These are phyloP conservation scores for Muscicapa adusta DNA, from an alignment of 2,113 vertebrate species.

Conservation along the genomic window DNA sequence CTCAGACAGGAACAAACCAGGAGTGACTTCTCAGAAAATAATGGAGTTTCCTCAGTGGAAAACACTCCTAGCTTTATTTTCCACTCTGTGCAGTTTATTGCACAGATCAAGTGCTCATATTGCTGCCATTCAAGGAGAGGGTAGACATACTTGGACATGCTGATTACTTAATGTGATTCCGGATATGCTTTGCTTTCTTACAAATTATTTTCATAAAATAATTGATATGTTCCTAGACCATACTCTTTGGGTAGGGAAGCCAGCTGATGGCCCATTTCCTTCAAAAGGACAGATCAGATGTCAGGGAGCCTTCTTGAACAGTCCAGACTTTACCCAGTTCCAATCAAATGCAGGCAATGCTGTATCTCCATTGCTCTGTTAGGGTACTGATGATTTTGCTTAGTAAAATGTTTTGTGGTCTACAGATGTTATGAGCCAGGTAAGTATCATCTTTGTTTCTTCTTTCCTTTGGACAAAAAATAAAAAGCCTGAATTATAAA, in stretches of 20 bases:
- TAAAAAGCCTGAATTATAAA: background rate
- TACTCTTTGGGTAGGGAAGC: background rate
- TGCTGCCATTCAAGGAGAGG: background rate
- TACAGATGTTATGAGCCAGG: background rate
- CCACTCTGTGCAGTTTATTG: background rate
- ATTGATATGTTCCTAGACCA: background rate
- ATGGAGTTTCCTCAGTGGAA: background rate
- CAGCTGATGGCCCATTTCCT: background rate
- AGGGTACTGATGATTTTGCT: background rate
- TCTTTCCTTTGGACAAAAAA: background rate
- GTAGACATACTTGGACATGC: background rate
- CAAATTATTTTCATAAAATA: background rate
- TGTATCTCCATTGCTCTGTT: background rate
- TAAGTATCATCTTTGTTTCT: background rate
- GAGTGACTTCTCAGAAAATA: slow-evolving; percentile 15
- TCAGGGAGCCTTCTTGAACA: background rate
- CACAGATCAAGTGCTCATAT: background rate
- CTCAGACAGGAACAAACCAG: slow-evolving; percentile 1
- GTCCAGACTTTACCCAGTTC: background rate
- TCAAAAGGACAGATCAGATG: background rate
- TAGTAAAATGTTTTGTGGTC: background rate
- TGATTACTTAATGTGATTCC: background rate
- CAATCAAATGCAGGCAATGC: background rate
- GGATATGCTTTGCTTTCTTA: background rate
- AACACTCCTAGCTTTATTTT: background rate